These are phyloP conservation scores for Procambarus clarkii DNA, from an alignment of 1,140 invertebrate species.

Conservation along the genomic window DNA sequence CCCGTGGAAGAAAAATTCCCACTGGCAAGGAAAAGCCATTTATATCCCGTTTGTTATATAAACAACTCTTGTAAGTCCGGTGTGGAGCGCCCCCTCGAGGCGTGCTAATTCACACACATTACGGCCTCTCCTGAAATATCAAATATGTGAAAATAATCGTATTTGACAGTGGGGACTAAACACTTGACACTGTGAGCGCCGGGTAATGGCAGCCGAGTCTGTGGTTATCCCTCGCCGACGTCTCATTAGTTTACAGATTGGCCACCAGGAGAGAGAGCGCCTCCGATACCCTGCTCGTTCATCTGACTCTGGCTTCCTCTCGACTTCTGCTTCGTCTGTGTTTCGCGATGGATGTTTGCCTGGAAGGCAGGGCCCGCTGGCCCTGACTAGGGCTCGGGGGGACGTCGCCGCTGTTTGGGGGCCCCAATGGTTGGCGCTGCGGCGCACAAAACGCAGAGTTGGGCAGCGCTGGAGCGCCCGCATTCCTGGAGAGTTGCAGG, in stretches of 20 bases:
- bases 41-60: conserved; percentile 9
- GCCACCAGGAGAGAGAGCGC: conserved; percentile 49
- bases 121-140: conserved; percentile 59
- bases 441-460: too few species aligned
- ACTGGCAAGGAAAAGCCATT: background rate
- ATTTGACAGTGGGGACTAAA: conserved; percentile 67
- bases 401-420: too few species aligned
- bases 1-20: too few species aligned
- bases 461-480: too few species aligned
- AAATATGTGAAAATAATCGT: conserved; percentile 69
- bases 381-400: too few species aligned
- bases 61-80: background rate
- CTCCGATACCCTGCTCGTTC: conserved; percentile 47
- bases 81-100: background rate
- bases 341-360: too few species aligned
- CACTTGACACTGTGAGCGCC: conserved; percentile 61
- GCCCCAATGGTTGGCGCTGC: too few species aligned
- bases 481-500: too few species aligned
- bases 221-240: conserved; percentile 66
- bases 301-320: background rate
- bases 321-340: too few species aligned
- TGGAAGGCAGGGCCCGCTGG: too few species aligned
- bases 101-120: conserved; percentile 22
- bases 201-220: conserved; percentile 52
- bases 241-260: conserved; percentile 69